Evolutionary conservation across 1,140 invertebrate species (phyloP), one percentile per base, ranked within the genome.

Genomic region (Helicoverpa armigera): DNA sequence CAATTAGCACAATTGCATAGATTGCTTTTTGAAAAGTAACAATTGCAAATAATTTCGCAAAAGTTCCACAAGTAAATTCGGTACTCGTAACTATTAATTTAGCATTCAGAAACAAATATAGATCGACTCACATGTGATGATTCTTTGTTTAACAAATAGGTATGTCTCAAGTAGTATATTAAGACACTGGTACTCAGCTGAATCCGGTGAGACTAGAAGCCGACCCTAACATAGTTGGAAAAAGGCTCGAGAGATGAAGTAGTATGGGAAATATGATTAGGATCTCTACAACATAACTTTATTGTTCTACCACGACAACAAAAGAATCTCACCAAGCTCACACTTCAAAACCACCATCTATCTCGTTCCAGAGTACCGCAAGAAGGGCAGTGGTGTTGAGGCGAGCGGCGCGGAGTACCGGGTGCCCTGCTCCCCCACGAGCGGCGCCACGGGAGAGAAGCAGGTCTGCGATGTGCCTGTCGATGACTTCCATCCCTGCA

Each of bases 401-500:
- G 79, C 88, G 0, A 76, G 85, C 11, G 94, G 92, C 2, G 92
- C 91, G 2, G 95, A 95, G 87, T 94, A 95, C 89, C 90, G 95
- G 13, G 92, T 95, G 53, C 78, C 95, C 53, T 97, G 97, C 88
- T 94, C 95, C 79, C 96, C 96, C 81, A 95, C 85, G 13, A 80
- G 89, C 86, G 95, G 85, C 85, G 83, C 54, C 91, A 95, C 83
- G 84, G 91, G 82, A 82, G 96, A 87, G 94, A 94, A 94, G 79
- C 94, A 95, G 84, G 94, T 95, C 18, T 95, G 94, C 88, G 91
- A 95, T 80, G 94, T 95, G 63, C 93, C 94, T 60, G 90, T 96
- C n/a, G 96, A 96, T 84, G 95, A 96, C 51, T 97, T 96, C 95
- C 91, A 95, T 48, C 96, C 96, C 10, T 98, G 97, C 91, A 97